A percentile compares a stretch with the other conserved stretches of the same genome.
Conservation (phyloP, 2,797 vertebrate genomes). For the Champsocephalus gunnari region DNA sequence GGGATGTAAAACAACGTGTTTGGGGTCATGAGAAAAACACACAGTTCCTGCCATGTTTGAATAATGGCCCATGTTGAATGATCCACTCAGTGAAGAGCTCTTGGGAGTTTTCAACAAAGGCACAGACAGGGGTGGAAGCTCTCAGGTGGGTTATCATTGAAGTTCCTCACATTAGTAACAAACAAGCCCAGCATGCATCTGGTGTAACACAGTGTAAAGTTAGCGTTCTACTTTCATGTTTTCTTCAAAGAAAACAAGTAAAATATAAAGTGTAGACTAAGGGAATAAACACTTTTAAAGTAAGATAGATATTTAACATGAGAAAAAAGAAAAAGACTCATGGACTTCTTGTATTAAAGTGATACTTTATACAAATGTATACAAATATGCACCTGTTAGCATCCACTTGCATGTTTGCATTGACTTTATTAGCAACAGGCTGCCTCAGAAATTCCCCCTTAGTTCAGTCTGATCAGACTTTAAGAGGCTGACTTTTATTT, state of each 20-base stretch:
- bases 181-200: constrained; percentile 32
- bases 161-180: constrained; percentile 42
- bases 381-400: neutral
- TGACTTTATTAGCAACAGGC: neutral
- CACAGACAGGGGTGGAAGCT: constrained; percentile 43
- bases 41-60: constrained; percentile 29
- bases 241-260: constrained; percentile 6
- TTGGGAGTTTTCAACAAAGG: constrained; percentile 57
- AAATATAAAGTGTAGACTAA: neutral
- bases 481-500: neutral
- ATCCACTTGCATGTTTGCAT: neutral
- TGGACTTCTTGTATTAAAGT: neutral
- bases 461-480: neutral
- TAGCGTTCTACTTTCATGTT: constrained; percentile 8
- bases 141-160: constrained; percentile 56
- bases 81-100: constrained; percentile 45
- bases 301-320: neutral
- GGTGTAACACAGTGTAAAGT: constrained; percentile 14
- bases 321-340: neutral
- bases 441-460: neutral
- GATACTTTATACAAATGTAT: no score
- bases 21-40: constrained; percentile 15
- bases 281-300: neutral
- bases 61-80: constrained; percentile 42
- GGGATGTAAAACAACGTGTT: constrained; percentile 21